Conservation (phyloP, 1,140 invertebrate genomes). For the Tetranychus cinnabarinus region DNA sequence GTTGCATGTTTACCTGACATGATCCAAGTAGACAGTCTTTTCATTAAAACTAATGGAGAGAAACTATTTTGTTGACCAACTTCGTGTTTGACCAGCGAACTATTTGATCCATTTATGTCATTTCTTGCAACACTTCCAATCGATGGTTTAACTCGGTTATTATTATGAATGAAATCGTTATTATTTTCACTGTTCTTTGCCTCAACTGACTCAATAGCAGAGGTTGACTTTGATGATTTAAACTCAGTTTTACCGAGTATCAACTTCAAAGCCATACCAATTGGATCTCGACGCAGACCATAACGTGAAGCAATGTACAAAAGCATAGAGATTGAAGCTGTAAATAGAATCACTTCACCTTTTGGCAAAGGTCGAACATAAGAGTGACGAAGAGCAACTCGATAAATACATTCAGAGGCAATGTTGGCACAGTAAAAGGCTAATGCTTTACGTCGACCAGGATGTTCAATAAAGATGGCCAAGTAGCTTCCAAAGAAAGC, state of each 20-base stretch:
- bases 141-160: too few species aligned
- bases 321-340: constrained; percentile 1
- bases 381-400: not conserved
- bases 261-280: constrained; percentile 6
- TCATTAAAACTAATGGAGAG: not conserved
- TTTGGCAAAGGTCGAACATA: not conserved
- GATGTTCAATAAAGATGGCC: constrained; percentile 33
- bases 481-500: not conserved
- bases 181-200: not conserved
- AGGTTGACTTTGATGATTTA: not conserved
- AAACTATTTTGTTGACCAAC: not conserved
- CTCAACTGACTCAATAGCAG: not conserved
- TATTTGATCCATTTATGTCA: not conserved
- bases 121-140: not conserved
- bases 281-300: constrained; percentile 5
- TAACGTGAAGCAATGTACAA: not conserved
- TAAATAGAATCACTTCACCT: constrained; percentile 4
- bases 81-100: not conserved
- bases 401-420: constrained; percentile 19
- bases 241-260: constrained; percentile 1
- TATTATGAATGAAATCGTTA: not conserved
- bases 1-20: not conserved
- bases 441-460: constrained; percentile 38
- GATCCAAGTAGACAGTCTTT: not conserved
- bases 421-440: constrained; percentile 55